Percentiles rank a stretch among this genome's conserved stretches.
These are phyloP conservation scores for Sceloporus tristichus DNA, from an alignment of 2,113 vertebrate genomes.

Conservation along the genomic window DNA sequence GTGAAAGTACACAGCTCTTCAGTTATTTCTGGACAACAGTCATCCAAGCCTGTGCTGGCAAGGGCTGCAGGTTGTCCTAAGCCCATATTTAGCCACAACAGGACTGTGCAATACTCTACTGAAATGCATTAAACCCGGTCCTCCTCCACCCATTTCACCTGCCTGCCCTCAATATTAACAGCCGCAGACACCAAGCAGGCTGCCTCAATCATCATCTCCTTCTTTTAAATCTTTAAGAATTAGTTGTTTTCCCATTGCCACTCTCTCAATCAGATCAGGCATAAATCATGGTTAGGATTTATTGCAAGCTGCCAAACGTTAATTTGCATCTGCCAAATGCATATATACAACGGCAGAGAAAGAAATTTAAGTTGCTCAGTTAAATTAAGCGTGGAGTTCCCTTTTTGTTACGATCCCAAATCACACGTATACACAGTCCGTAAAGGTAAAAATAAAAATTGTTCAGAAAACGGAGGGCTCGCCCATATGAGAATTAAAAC, in stretches of 20 bases:
- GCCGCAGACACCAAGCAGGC: conserved; percentile 2
- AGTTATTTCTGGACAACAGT: no score
- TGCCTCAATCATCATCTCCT: conserved; percentile 54
- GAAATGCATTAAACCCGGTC: background rate
- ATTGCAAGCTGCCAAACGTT: conserved; percentile 75
- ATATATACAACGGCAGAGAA: conserved; percentile 52
- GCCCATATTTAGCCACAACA: background rate
- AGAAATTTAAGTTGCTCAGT: conserved; percentile 72
- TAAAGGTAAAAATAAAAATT: conserved; percentile 39
- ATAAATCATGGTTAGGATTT: conserved; percentile 73
- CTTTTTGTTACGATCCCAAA: conserved; percentile 70
- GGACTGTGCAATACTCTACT: background rate
- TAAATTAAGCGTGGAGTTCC: conserved; percentile 72
- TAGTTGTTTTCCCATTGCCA: conserved; percentile 63
- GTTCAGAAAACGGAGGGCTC: conserved; percentile 11
- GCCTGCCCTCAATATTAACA: background rate
- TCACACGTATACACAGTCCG: background rate
- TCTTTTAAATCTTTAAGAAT: conserved; percentile 38
- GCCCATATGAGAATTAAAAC: background rate
- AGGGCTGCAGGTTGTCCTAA: no score
- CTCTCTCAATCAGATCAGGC: conserved; percentile 47
- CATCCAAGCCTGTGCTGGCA: no score
- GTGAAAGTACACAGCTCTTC: no score
- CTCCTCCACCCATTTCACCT: no score
- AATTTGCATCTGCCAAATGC: conserved; percentile 74